Percentiles rank a stretch among this genome's conserved stretches.
phyloP scores from a whole-genome alignment of 2,113 vertebrate species.

The Leucoraja erinaceus region DNA sequence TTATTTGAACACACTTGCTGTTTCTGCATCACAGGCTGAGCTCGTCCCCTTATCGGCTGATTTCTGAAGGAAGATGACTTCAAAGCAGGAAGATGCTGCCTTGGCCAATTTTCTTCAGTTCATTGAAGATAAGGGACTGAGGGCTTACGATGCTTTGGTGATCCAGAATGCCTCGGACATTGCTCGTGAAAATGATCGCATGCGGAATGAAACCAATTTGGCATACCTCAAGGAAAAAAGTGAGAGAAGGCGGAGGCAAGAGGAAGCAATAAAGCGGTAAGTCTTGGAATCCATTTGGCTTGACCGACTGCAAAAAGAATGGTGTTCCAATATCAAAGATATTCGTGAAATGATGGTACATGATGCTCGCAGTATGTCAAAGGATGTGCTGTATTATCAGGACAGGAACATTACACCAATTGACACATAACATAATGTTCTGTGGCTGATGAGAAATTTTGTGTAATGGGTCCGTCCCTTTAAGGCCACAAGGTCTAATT shows the following conservation, averaged over 20 bases:
- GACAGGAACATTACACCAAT: neutral
- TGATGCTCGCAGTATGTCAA: neutral
- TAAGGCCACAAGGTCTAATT: neutral
- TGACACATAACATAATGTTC: neutral
- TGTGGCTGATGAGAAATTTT: neutral
- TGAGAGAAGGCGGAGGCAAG: slow-evolving; percentile 84
- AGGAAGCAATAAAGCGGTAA: slow-evolving; percentile 89
- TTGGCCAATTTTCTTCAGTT: slow-evolving; percentile 82
- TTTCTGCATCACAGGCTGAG: slow-evolving; percentile 61
- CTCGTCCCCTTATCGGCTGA: slow-evolving; percentile 61
- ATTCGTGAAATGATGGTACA: neutral
- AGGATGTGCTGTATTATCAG: neutral
- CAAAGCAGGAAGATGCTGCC: slow-evolving; percentile 78
- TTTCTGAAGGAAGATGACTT: slow-evolving; percentile 85
- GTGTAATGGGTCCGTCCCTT: neutral
- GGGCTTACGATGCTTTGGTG: slow-evolving; percentile 85
- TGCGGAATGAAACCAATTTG: slow-evolving; percentile 86
- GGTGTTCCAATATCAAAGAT: neutral
- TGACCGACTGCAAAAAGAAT: neutral
- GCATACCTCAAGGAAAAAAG: slow-evolving; percentile 89
- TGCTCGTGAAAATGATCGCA: slow-evolving; percentile 86
- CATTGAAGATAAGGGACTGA: slow-evolving; percentile 88
- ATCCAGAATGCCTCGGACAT: slow-evolving; percentile 98
- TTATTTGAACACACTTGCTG: neutral
- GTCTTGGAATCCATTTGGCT: slow-evolving; percentile 36